Base-by-base conservation (phyloP, 2,888 invertebrate species). In the Rutpela maculata region DNA sequence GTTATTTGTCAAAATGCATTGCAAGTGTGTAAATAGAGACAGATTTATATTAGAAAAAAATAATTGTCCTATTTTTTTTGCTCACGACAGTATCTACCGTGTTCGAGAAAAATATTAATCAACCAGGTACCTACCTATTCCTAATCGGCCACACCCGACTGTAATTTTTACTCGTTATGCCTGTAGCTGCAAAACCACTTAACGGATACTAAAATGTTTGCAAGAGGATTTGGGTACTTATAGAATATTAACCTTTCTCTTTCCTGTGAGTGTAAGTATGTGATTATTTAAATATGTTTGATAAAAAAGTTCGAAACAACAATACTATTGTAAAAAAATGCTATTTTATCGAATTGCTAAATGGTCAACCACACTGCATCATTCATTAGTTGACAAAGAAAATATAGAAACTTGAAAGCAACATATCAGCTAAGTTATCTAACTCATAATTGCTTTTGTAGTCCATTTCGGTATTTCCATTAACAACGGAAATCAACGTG, bases 401-500 rank as follows among this genome's bases (percentile, higher is more conserved):
- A 6, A 65, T n/a, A 63, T 10, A 3, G 22, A 22, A 59, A 35
- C n/a, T 22, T n/a, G 0, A 11, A 62, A 31, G 35, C 17, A 22
- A 62, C 35, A 31, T 62, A 15, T 62, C 62, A 31, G 12, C 19
- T 22, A 31, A 62, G 31, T 62, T 62, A 31, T 62, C 35, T 31
- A 62, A 62, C 5, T 2, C 3, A 31, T 19, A 65, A 65, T 17
- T 65, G 65, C 38, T 43, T 17, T 65, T 65, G n/a, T 18, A 67
- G 22, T 55, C 22, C 9, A 26, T 50, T 67, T 67, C 55, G 26
- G 22, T 55, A 26, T 67, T 67, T 67, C 67, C 55, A 19, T 50
- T 50, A 67, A 67, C 55, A 55, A 5, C 17, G 26, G 55, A 67
- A 67, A 50, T 67, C 50, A 55, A 55, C 55, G 55, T 67, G 22